A percentile compares a stretch with the other conserved stretches of the same genome.
Conservation (phyloP, 2,113 vertebrate genomes). For the Platysteira castanea region DNA sequence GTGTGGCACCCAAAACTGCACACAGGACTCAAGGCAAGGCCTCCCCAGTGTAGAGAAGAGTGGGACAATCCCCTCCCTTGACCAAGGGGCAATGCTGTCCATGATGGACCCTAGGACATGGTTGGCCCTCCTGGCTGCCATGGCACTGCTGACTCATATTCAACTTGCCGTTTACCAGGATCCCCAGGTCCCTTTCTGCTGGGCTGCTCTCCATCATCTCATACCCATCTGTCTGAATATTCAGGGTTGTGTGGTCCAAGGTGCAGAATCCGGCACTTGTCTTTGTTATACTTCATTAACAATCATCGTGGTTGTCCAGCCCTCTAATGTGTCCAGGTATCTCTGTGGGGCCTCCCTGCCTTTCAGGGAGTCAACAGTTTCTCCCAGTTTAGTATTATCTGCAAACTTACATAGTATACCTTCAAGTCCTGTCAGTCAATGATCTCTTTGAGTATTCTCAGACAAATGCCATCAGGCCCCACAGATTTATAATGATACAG, state of each 20-base stretch:
- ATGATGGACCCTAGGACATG: background rate
- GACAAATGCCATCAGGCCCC: background rate
- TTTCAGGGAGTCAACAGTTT: background rate
- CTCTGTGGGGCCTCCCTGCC: background rate
- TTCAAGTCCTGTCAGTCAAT: background rate
- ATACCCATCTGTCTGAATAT: background rate
- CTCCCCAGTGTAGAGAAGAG: background rate
- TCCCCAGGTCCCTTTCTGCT: fast-evolving
- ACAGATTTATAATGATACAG: background rate
- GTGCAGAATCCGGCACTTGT: background rate
- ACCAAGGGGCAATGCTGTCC: background rate
- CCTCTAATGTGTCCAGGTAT: background rate
- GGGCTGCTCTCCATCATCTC: background rate
- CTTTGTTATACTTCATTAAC: background rate
- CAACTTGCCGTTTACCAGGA: background rate
- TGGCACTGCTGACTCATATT: background rate
- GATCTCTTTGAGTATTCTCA: background rate
- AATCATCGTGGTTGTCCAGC: background rate
- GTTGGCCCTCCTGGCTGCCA: background rate
- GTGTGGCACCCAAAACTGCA: background rate
- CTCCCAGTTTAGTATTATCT: background rate
- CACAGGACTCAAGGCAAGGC: background rate
- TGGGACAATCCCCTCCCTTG: background rate
- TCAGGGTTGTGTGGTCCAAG: background rate
- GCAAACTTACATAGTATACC: background rate